Percentiles rank a stretch among this genome's conserved stretches.
Evolutionary conservation across 2,888 invertebrate genomes (phyloP).

Genomic region (Dryococelus australis): DNA sequence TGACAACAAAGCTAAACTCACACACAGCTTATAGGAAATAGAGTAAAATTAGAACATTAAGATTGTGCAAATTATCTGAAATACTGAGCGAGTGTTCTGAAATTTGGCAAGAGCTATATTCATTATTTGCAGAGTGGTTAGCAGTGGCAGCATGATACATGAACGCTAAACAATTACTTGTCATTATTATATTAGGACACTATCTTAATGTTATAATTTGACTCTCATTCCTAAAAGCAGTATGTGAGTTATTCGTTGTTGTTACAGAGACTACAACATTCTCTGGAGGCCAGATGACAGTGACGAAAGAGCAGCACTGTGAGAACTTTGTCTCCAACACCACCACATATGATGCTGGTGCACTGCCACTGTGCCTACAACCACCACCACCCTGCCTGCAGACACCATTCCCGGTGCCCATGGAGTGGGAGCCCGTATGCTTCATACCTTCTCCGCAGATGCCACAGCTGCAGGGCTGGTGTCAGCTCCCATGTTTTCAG

Average conservation of each 20-base stretch:
- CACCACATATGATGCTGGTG: neutral
- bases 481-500: neutral
- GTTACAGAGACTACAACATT: neutral
- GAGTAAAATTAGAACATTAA: too few relatives aligned
- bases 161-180: too few relatives aligned
- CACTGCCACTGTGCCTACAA: neutral
- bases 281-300: neutral
- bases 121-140: too few relatives aligned
- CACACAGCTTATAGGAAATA: too few relatives aligned
- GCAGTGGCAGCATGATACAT: too few relatives aligned
- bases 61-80: too few relatives aligned
- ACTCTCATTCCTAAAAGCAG: too few relatives aligned
- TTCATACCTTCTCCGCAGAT: neutral
- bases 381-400: neutral
- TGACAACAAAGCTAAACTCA: neutral
- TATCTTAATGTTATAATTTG: too few relatives aligned
- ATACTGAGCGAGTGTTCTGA: too few relatives aligned
- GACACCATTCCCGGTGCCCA: neutral
- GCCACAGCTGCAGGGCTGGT: neutral
- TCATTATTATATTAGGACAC: too few relatives aligned
- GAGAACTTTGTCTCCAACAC: neutral
- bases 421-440: neutral
- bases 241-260: neutral
- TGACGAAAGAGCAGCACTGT: neutral
- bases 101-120: too few relatives aligned